Percentiles rank a stretch among this genome's conserved stretches.
Conservation (phyloP, 2,888 invertebrate genomes). For the Cabera pusaria region DNA sequence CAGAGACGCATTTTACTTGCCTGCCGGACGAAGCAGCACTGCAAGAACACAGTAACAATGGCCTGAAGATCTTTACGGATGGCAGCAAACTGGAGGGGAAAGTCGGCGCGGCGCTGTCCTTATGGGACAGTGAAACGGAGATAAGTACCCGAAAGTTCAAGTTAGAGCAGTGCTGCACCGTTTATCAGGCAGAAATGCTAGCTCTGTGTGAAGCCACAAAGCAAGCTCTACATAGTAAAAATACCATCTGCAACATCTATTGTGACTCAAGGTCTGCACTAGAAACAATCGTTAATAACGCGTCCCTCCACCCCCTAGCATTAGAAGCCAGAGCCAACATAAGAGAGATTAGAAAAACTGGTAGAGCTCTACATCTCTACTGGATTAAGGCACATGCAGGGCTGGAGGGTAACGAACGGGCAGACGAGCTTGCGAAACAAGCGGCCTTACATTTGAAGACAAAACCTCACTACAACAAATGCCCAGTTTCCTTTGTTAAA, state of each 20-base stretch:
- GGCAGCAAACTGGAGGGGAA: conserved; percentile 13
- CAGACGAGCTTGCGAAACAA: background rate
- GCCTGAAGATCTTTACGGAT: conserved; percentile 12
- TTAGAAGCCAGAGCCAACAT: conserved; percentile 1
- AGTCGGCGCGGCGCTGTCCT: background rate
- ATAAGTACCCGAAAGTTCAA: background rate
- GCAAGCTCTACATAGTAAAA: background rate
- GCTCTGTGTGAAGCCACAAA: background rate
- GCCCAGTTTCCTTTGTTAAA: conserved; percentile 12
- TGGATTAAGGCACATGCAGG: conserved; percentile 18
- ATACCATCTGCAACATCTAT: background rate
- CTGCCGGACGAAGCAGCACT: conserved; percentile 5
- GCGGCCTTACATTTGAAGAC: conserved; percentile 8
- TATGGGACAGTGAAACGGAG: background rate
- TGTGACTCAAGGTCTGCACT: conserved; percentile 12
- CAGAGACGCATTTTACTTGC: conserved; percentile 1
- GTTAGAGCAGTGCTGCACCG: background rate
- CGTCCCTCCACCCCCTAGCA: conserved; percentile 7
- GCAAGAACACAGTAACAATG: background rate
- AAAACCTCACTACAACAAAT: background rate
- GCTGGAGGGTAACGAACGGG: conserved; percentile 11
- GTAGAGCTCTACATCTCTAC: conserved; percentile 1
- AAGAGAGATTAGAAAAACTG: background rate
- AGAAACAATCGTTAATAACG: background rate
- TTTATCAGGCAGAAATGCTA: background rate